Evolutionary conservation across 2,888 invertebrate species (phyloP).

Genomic region (Phasia obesa): DNA sequence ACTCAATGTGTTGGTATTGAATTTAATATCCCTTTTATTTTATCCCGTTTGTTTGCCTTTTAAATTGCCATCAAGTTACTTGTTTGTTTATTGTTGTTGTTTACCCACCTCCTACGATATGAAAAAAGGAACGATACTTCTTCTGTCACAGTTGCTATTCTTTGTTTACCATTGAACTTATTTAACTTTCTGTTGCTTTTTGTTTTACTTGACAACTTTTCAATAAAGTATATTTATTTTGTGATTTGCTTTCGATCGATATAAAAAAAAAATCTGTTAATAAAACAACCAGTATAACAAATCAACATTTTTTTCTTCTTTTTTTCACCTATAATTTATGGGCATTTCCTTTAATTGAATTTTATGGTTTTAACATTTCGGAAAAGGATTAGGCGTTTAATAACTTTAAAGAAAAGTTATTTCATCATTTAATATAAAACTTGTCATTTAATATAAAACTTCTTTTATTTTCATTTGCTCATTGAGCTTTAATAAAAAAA

Average conservation of each 20-base stretch:
- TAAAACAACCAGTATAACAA: constrained; percentile 25
- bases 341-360: constrained; percentile 27
- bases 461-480: no score
- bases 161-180: constrained; percentile 62
- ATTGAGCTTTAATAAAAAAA: no score
- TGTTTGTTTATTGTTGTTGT: constrained; percentile 49
- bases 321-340: constrained; percentile 27
- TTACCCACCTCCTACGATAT: background rate
- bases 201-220: constrained; percentile 63
- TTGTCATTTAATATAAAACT: no score
- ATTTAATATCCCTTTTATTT: constrained; percentile 54
- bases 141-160: constrained; percentile 6
- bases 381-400: no score
- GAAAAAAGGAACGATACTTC: background rate
- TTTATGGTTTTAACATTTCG: constrained; percentile 1
- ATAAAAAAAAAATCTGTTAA: constrained; percentile 9
- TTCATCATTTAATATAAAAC: no score
- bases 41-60: constrained; percentile 66
- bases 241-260: constrained; percentile 57
- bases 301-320: constrained; percentile 4
- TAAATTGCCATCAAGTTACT: constrained; percentile 65
- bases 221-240: constrained; percentile 57
- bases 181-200: constrained; percentile 65
- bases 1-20: constrained; percentile 40
- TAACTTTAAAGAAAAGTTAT: no score